phyloP scores from a whole-genome alignment of 2,113 vertebrate species.

The Chloropsis cyanopogon region DNA sequence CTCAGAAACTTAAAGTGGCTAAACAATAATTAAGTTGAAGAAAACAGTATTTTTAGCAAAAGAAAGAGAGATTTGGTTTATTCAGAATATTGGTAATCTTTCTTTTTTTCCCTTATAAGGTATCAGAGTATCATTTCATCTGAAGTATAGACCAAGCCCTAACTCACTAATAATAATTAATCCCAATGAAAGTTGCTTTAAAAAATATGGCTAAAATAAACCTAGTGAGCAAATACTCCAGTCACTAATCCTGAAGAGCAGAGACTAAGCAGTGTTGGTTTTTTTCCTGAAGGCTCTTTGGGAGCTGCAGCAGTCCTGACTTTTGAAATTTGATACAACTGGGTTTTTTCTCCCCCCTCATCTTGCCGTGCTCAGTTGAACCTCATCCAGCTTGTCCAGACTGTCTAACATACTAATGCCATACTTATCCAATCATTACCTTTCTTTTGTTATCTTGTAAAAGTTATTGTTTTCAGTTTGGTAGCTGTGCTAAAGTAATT shows the following conservation, averaged over 20 bases:
- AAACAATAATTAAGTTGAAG: neutral
- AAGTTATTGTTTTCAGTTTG: neutral
- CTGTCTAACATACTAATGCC: neutral
- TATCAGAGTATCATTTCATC: neutral
- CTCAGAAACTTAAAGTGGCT: neutral
- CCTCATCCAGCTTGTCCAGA: neutral
- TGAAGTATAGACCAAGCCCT: neutral
- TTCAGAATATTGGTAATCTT: neutral
- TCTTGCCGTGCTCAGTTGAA: neutral
- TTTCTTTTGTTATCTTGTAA: neutral
- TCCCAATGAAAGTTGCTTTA: neutral
- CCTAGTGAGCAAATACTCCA: neutral
- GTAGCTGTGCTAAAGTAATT: neutral
- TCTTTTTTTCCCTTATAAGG: neutral
- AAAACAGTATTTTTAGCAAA: neutral
- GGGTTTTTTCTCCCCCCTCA: neutral
- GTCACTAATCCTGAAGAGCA: neutral
- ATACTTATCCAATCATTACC: neutral
- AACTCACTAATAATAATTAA: neutral
- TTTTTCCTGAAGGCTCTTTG: neutral
- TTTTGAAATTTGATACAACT: constrained; percentile 32
- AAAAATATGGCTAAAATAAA: neutral
- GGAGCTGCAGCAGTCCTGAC: neutral
- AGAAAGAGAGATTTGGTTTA: neutral
- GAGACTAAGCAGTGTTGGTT: neutral